Evolutionary conservation across 2,888 invertebrate genomes (phyloP), one percentile per base, ranked within the genome.

Genomic region (Phengaris alcon): DNA sequence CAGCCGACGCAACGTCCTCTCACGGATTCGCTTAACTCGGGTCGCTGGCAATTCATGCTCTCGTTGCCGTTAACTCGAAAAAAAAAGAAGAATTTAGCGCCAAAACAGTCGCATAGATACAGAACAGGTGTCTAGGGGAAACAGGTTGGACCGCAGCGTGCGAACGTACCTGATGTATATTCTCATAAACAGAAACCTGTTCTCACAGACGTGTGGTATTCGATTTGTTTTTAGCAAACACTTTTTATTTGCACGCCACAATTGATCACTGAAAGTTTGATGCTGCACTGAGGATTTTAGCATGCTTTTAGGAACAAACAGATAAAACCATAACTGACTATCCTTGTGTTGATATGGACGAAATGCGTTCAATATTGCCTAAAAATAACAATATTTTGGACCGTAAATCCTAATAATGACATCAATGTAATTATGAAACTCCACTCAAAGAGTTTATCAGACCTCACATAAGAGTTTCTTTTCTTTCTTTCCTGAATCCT

Each of bases 141-240:
- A 91, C 90, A 82, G 90, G 91, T 91, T 90, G 85, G 79, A 77
- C 82, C 80, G 80, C 79, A 85, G 85, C 90, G 91, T 90, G 90
- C 88, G 90, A 90, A 89, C 89, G 87, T 84, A 86, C 83, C 82
- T 86, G 87, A 86, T 86, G 87, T 82, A 84, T 86, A 87, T 87
- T 88, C 88, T 87, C 87, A 87, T 88, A 84, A 84, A 84, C 85
- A 82, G 81, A 86, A 88, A 90, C 89, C 81, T 83, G 88, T 88
- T 89, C 83, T 81, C 68, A 64, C 44, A 48, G 51, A 51, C 46
- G 15, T 22, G 48, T 13, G 57, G 48, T 13, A 55, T 70, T 48
- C 55, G 69, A 69, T 48, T 55, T 35, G 75, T 69, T 48, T 48
- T 55, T 69, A 57, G 35, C 74, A 51, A 48, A 59, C 64, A 51